phyloP scores from a whole-genome alignment of 2,888 invertebrate genomes.

The Sarcophaga subvicina region DNA sequence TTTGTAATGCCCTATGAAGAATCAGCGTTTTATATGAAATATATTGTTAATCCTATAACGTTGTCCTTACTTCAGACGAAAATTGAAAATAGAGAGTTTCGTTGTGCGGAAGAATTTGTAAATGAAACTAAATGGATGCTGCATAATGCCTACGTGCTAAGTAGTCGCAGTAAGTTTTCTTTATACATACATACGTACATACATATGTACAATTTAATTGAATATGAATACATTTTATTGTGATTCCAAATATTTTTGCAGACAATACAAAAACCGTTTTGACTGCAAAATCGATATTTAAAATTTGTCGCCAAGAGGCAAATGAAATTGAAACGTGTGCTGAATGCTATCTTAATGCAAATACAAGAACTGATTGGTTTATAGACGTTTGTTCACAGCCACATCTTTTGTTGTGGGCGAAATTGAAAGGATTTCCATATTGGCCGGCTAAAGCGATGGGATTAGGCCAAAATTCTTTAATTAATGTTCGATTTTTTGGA shows the following conservation, averaged over 20 bases:
- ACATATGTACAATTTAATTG: neutral
- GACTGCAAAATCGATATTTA: slow-evolving; percentile 90
- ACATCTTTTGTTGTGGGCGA: slow-evolving; percentile 97
- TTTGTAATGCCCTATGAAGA: slow-evolving; percentile 66
- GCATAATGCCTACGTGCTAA: slow-evolving; percentile 95
- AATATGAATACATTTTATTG: slow-evolving; percentile 2
- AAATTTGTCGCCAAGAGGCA: slow-evolving; percentile 94
- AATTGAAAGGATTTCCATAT: slow-evolving; percentile 97
- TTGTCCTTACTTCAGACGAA: slow-evolving; percentile 89
- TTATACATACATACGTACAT: neutral
- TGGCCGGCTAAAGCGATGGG: slow-evolving; percentile 98
- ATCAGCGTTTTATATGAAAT: slow-evolving; percentile 83
- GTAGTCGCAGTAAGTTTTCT: slow-evolving; percentile 90
- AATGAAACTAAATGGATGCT: slow-evolving; percentile 96
- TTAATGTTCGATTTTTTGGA: slow-evolving; percentile 97
- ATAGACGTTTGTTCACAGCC: slow-evolving; percentile 95
- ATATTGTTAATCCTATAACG: slow-evolving; percentile 94
- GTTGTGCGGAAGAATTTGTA: slow-evolving; percentile 93
- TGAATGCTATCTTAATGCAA: slow-evolving; percentile 94
- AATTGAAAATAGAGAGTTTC: slow-evolving; percentile 89
- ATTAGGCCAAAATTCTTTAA: slow-evolving; percentile 85
- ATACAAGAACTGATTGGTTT: slow-evolving; percentile 93
- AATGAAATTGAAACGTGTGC: slow-evolving; percentile 96
- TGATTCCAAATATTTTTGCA: slow-evolving; percentile 77
- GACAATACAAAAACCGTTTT: slow-evolving; percentile 90